Evolutionary conservation across 2,888 invertebrate species (phyloP).

Genomic region (Machimus rusticus): DNA sequence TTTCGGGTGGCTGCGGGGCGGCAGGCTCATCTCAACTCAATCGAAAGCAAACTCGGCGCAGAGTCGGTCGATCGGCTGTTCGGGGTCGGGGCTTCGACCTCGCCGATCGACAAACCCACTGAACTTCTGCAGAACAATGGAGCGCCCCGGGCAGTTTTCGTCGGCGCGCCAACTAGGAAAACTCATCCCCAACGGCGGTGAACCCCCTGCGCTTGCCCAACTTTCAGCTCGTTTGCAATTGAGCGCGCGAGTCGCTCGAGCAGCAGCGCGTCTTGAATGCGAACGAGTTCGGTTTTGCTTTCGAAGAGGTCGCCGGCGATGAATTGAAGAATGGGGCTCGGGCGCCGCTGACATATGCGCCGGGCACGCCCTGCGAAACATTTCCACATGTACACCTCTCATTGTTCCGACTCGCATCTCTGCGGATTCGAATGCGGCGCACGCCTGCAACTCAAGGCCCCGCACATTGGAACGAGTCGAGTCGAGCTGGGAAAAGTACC

Average conservation of each 20-base stretch:
- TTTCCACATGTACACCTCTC: slow-evolving; percentile 23
- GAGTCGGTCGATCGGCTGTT: background rate
- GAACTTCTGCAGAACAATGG: slow-evolving; percentile 36
- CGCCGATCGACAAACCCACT: slow-evolving; percentile 45
- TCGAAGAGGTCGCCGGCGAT: background rate
- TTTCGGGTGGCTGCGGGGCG: background rate
- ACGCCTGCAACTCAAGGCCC: background rate
- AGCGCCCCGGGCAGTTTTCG: slow-evolving; percentile 20
- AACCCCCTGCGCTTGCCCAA: background rate
- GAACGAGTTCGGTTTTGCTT: background rate
- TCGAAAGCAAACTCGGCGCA: background rate
- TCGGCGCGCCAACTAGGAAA: background rate
- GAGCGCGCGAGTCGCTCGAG: background rate
- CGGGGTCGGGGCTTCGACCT: background rate
- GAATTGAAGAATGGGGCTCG: background rate
- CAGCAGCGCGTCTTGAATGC: background rate
- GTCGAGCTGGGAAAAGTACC: background rate
- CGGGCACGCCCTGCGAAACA: background rate
- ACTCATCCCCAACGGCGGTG: slow-evolving; percentile 1
- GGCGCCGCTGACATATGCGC: slow-evolving; percentile 25
- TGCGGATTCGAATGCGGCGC: background rate
- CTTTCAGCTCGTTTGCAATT: background rate
- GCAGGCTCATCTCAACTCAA: background rate
- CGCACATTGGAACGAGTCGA: background rate
- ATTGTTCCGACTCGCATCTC: slow-evolving; percentile 4